Base-by-base conservation (phyloP, 2,797 vertebrate species). In the Chelonia mydas region DNA sequence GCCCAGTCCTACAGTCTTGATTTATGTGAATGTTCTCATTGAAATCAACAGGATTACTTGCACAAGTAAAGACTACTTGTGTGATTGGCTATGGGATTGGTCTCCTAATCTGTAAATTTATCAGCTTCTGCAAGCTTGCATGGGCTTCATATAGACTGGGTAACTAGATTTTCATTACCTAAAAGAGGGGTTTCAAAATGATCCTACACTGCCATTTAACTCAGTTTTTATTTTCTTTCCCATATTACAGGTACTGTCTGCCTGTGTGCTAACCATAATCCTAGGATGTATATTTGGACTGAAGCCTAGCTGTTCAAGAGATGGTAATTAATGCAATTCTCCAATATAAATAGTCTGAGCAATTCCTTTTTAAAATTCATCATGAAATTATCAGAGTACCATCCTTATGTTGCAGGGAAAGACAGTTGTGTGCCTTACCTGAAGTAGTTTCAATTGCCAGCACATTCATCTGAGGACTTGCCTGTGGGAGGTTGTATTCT, bases 231-330 rank as follows among this genome's bases (percentile, higher is more conserved):
- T 93, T 91, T 86, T 95, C 31, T 45, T 94, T 96, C 9, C 45
- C 95, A 5, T 92, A 78, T 87, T 81, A 74, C 94, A 99, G 99
- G 98, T 99, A 50, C 97, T 99, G 89, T 98, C 99, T 93, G 98
- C 99, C 88, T 98, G 98, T 87, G 87, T 99, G 65, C 97, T 99
- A 98, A 98, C 98, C 0, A 98, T 98, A 85, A 98, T 99, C 95
- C 96, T 99, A 85, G 99, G 98, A 53, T 98, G 99, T 91, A 98
- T 98, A 90, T 98, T 99, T 94, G 98, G 98, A 74, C 94, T 98
- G 97, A 99, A 98, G 86, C 98, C 97, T 50, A 98, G 96, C 96
- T 97, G 97, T 93, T 95, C 97, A 89, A 97, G 94, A 92, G 98
- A 98, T 98, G 99, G 99, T 99, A 98, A 98, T 27, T 88, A 82